Evolutionary conservation across 2,888 invertebrate genomes (phyloP).

Genomic region (Drosophila fulvimacula): DNA sequence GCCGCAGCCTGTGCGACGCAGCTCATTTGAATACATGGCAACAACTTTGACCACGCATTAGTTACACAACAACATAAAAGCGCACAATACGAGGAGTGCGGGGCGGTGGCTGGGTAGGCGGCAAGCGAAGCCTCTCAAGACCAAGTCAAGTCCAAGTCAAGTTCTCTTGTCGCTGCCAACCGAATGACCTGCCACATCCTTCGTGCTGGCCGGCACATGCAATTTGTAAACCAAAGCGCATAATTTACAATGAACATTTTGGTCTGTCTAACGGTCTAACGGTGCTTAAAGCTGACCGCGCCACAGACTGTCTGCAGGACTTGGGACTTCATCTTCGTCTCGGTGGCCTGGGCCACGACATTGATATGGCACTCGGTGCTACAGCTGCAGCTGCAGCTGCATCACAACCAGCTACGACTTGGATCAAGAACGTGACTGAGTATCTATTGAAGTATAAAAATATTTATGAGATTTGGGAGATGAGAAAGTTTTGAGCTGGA

Average conservation of each 20-base stretch:
- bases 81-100: slow-evolving; percentile 18
- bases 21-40: slow-evolving; percentile 78
- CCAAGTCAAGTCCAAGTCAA: slow-evolving; percentile 53
- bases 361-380: slow-evolving; percentile 28
- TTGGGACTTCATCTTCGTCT: slow-evolving; percentile 19
- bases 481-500: not conserved
- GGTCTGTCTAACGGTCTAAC: slow-evolving; percentile 40
- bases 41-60: slow-evolving; percentile 79
- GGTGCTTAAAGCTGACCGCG: slow-evolving; percentile 59
- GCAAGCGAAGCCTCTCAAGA: slow-evolving; percentile 7
- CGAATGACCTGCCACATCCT: slow-evolving; percentile 66
- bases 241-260: slow-evolving; percentile 74
- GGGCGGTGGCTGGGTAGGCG: not conserved
- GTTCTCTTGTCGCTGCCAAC: slow-evolving; percentile 40
- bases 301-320: slow-evolving; percentile 39
- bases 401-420: not conserved
- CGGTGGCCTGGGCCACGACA: slow-evolving; percentile 17
- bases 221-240: slow-evolving; percentile 79
- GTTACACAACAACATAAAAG: slow-evolving; percentile 66
- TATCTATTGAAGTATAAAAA: slow-evolving; percentile 4
- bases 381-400: not conserved
- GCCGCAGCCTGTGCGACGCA: slow-evolving; percentile 55
- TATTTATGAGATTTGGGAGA: not conserved
- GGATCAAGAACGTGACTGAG: not conserved
- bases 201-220: slow-evolving; percentile 68